These are phyloP conservation scores for Schizopygopsis pylzovi DNA, from an alignment of 2,797 vertebrate genomes.

Conservation along the genomic window DNA sequence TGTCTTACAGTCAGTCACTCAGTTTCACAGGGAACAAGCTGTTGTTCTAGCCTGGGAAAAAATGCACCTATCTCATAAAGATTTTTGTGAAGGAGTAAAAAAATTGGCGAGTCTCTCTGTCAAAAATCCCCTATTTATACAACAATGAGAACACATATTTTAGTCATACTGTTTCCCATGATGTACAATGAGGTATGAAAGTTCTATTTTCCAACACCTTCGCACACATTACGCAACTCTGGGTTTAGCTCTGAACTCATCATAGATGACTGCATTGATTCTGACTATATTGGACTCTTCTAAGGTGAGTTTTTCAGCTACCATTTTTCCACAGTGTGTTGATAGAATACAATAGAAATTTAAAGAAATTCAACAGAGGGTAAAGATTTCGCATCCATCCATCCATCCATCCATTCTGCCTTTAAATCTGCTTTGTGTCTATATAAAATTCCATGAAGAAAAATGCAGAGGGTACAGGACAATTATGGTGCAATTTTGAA, in stretches of 20 bases:
- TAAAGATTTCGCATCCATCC: no score
- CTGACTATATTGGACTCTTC: background rate
- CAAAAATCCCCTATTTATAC: slow-evolving; percentile 39
- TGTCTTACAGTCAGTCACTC: slow-evolving; percentile 33
- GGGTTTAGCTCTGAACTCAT: background rate
- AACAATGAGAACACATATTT: slow-evolving; percentile 35
- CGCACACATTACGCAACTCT: background rate
- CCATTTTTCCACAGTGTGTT: background rate
- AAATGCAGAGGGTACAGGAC: background rate
- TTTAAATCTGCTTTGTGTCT: background rate
- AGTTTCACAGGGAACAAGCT: slow-evolving; percentile 47
- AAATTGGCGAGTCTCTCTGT: slow-evolving; percentile 30
- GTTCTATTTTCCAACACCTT: background rate
- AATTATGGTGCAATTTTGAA: background rate
- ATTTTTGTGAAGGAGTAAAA: slow-evolving; percentile 52
- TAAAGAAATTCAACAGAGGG: background rate
- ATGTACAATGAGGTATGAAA: slow-evolving; percentile 20
- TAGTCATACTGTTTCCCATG: slow-evolving; percentile 30
- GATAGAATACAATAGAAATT: background rate
- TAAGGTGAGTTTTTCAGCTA: background rate
- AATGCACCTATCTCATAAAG: slow-evolving; percentile 62
- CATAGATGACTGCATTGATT: slow-evolving; percentile 2
- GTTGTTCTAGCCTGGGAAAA: slow-evolving; percentile 64
- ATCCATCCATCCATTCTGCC: background rate
- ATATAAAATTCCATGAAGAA: background rate